Evolutionary conservation across 2,888 invertebrate genomes (phyloP).

Genomic region (Oligia strigilis): DNA sequence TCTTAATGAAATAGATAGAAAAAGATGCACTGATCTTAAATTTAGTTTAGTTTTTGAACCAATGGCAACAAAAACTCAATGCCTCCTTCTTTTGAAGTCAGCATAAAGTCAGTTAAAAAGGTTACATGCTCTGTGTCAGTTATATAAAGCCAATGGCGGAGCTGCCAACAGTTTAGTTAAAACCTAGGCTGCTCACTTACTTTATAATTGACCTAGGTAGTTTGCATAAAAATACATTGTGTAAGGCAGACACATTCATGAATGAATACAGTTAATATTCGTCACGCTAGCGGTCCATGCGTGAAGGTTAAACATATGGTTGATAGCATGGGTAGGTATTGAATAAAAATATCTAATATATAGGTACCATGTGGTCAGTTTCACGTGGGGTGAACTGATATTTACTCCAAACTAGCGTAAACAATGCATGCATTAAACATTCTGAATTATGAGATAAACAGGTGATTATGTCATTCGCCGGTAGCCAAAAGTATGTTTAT

Average conservation of each 20-base stretch:
- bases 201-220: neutral
- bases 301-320: slow-evolving; percentile 14
- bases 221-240: neutral
- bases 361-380: neutral
- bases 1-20: no score
- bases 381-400: no score
- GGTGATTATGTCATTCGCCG: no score
- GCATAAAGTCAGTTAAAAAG: neutral
- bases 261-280: neutral
- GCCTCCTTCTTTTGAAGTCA: neutral
- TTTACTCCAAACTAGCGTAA: neutral
- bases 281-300: neutral
- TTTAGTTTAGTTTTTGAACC: no score
- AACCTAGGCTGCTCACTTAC: neutral
- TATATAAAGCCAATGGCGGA: neutral
- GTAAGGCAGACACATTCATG: neutral
- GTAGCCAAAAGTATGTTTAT: neutral
- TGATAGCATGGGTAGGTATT: neutral
- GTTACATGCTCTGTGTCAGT: no score
- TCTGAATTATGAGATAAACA: neutral
- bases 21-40: no score
- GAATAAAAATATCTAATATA: neutral
- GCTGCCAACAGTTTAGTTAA: neutral
- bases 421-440: neutral
- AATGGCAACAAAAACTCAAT: neutral